Base-by-base conservation (phyloP, 2,113 vertebrate species). In the Coptodon bakossiorum region DNA sequence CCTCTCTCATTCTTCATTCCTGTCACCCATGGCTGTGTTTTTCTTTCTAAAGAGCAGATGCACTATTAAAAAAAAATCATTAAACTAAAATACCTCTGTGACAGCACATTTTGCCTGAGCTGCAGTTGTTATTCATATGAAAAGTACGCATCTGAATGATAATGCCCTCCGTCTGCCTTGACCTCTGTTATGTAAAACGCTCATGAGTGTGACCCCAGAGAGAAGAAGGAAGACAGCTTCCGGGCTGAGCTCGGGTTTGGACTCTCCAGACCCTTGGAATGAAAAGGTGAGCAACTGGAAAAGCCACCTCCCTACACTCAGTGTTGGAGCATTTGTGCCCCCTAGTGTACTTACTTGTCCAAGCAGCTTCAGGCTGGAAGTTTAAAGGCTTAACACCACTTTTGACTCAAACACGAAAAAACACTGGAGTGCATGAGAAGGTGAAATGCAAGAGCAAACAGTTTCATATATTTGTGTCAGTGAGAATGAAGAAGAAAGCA, bases 31-130 rank as follows among this genome's bases (percentile, higher is more conserved):
- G 3, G 48, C 80, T 89, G 27, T 73, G 85, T 88, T 93, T 88
- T 76, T 68, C 84, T 88, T 82, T 88, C 82, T 80, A 82, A 87
- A 90, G 68, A 93, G 87, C 92, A 95, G 94, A 92, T 89, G 90
- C 66, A 82, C 79, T 54, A 88, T 92, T 88, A 93, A 88, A 87
- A 90, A 88, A 88, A 86, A 71, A 82, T 85, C 84, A 93, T 94
- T 90, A 95, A 94, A 88, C n/a, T 76, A 86, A 93, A 94, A 93
- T 83, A 86, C 86, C 85, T 90, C 84, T 63, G 83, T 73, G 84
- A 90, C 88, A 84, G 86, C 88, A 85, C 48, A 89, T 84, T 93
- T 88, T 84, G 78, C 80, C 54, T 17, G 61, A 86, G 84, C 63
- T 88, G 84, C 5, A 3, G 86, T 85, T 92, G 88, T 91, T 89